phyloP scores from a whole-genome alignment of 2,113 vertebrate genomes.

The Halichoeres trimaculatus region DNA sequence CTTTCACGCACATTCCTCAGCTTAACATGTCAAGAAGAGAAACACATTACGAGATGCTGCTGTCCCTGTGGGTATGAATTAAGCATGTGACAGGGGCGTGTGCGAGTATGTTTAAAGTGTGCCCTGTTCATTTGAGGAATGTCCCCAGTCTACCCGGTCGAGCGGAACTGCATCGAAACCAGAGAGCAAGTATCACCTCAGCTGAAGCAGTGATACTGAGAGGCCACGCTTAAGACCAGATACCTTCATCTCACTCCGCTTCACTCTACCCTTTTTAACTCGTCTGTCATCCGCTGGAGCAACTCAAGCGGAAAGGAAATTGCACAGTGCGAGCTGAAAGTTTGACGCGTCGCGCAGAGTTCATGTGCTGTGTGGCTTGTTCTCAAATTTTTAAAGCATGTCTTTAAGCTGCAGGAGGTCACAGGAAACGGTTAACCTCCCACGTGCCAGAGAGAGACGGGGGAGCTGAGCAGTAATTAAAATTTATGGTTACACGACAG shows the following conservation, averaged over 20 bases:
- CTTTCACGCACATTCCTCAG: constrained; percentile 54
- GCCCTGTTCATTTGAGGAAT: constrained; percentile 77
- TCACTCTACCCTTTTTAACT: constrained; percentile 50
- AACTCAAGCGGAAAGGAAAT: constrained; percentile 54
- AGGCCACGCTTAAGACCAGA: constrained; percentile 43
- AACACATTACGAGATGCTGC: constrained; percentile 57
- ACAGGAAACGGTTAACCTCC: constrained; percentile 60
- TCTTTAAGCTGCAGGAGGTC: constrained; percentile 49
- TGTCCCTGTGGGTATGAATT: constrained; percentile 58
- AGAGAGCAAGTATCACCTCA: constrained; percentile 77
- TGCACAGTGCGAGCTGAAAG: constrained; percentile 33
- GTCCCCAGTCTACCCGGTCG: constrained; percentile 79
- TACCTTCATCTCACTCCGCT: constrained; percentile 51
- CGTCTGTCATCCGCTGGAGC: constrained; percentile 55
- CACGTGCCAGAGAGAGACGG: constrained; percentile 13
- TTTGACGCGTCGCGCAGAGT: constrained; percentile 22
- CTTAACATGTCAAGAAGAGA: constrained; percentile 61
- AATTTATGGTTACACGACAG: constrained; percentile 52
- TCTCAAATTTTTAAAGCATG: constrained; percentile 29
- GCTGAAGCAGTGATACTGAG: constrained; percentile 49
- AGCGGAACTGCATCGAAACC: constrained; percentile 81
- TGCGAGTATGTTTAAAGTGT: constrained; percentile 63
- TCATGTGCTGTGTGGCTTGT: constrained; percentile 18
- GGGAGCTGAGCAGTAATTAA: constrained; percentile 61
- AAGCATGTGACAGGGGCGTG: constrained; percentile 71